Percentiles rank a stretch among this genome's conserved stretches.
Evolutionary conservation across 2,113 vertebrate species (phyloP).

Genomic region (Lontra canadensis): DNA sequence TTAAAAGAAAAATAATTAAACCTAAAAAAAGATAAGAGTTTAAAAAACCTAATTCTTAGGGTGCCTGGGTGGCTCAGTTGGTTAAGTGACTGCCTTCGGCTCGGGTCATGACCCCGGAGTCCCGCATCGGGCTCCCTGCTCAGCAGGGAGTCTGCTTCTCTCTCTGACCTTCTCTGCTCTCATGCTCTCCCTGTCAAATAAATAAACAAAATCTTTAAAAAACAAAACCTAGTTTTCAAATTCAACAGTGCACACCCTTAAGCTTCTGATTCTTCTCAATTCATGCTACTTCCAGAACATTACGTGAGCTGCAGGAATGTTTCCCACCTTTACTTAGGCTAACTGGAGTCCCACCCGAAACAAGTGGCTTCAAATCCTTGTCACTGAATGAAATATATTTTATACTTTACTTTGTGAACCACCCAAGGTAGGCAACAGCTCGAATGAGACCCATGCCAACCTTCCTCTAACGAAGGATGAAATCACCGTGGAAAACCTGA

Average conservation of each 20-base stretch:
- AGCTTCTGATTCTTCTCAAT: background rate
- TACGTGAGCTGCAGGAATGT: background rate
- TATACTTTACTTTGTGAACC: background rate
- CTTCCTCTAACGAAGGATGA: background rate
- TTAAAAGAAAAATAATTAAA: background rate
- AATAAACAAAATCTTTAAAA: too few species aligned
- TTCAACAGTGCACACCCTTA: background rate
- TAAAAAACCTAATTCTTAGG: background rate
- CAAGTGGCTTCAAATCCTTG: background rate
- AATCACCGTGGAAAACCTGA: background rate
- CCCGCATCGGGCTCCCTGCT: too few species aligned
- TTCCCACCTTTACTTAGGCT: background rate
- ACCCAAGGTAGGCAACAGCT: background rate
- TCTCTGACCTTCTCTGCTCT: too few species aligned
- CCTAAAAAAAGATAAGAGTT: background rate
- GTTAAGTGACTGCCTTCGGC: too few species aligned
- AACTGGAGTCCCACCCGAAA: background rate
- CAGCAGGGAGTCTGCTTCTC: too few species aligned
- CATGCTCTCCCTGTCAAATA: too few species aligned
- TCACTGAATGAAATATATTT: background rate
- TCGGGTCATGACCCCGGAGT: too few species aligned
- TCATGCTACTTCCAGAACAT: background rate
- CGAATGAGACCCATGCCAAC: background rate
- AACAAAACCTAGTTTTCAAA: background rate
- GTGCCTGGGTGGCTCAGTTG: too few species aligned